A percentile compares a stretch with the other conserved stretches of the same genome.
Conservation (phyloP, 2,888 invertebrate species). For the Trilocha varians region DNA sequence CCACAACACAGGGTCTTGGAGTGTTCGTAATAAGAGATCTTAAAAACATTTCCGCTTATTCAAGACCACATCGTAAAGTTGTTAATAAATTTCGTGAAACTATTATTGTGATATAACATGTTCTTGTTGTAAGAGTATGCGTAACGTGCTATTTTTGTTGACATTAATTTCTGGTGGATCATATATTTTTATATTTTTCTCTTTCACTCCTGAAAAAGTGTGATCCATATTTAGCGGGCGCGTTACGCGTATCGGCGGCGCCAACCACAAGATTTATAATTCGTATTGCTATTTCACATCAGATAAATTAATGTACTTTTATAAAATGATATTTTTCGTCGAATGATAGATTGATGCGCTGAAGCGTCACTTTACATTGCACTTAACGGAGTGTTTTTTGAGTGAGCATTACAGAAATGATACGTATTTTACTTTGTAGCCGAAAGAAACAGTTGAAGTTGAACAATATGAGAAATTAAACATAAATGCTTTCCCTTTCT, state of each 20-base stretch:
- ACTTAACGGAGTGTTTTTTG: neutral
- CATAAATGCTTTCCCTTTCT: too few relatives aligned
- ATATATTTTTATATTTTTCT: conserved; percentile 5
- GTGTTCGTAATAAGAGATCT: neutral
- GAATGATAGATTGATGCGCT: neutral
- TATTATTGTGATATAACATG: neutral
- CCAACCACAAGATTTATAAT: conserved; percentile 28
- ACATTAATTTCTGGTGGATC: neutral
- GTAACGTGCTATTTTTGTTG: neutral
- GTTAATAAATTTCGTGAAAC: conserved; percentile 2
- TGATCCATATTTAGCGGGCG: conserved; percentile 15
- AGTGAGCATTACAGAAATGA: too few relatives aligned
- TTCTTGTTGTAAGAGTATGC: neutral
- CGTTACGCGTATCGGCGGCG: conserved; percentile 19
- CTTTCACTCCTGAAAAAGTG: conserved; percentile 12
- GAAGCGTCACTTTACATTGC: neutral
- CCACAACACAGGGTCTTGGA: neutral
- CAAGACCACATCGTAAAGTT: neutral
- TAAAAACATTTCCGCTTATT: conserved; percentile 11
- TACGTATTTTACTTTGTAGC: too few relatives aligned
- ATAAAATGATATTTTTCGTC: neutral
- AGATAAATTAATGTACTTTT: neutral
- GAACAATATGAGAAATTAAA: too few relatives aligned
- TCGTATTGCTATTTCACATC: conserved; percentile 18
- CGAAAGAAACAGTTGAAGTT: too few relatives aligned